A percentile compares a stretch with the other conserved stretches of the same genome.
Evolutionary conservation across 2,113 vertebrate species (phyloP).

Genomic region (Numida meleagris): DNA sequence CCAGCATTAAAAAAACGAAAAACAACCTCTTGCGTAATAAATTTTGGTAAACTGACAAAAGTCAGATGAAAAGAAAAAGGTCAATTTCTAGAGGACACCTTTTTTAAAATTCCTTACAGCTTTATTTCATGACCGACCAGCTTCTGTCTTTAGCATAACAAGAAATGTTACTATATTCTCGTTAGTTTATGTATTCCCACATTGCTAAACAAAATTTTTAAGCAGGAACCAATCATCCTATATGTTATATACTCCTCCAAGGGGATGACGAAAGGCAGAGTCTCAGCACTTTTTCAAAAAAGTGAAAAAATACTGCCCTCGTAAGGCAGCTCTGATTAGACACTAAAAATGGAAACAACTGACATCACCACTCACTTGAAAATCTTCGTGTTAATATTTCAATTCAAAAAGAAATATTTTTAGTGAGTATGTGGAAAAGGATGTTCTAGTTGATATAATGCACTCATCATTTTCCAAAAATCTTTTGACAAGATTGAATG

Average conservation of each 20-base stretch:
- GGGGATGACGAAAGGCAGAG: not conserved
- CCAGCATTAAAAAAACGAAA: not conserved
- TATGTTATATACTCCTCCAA: not conserved
- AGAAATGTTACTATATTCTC: not conserved
- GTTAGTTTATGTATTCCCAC: not conserved
- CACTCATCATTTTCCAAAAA: not conserved
- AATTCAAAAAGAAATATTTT: slow-evolving; percentile 9
- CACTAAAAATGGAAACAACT: not conserved
- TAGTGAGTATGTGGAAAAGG: not conserved
- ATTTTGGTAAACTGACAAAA: not conserved
- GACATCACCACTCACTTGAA: not conserved
- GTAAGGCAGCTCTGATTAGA: not conserved
- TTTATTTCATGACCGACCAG: not conserved
- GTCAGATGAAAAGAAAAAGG: not conserved
- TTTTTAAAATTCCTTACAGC: not conserved
- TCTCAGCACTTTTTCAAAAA: not conserved
- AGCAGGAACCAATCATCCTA: not conserved
- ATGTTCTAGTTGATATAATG: not conserved
- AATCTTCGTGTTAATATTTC: not conserved
- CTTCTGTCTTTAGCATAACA: not conserved
- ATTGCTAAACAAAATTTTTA: not conserved
- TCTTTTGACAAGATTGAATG: slow-evolving; percentile 6
- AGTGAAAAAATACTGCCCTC: not conserved
- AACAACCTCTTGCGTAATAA: not conserved
- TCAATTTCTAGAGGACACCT: rapidly evolving